phyloP scores from a whole-genome alignment of 2,113 vertebrate genomes.

The Phalacrocorax pelagicus region DNA sequence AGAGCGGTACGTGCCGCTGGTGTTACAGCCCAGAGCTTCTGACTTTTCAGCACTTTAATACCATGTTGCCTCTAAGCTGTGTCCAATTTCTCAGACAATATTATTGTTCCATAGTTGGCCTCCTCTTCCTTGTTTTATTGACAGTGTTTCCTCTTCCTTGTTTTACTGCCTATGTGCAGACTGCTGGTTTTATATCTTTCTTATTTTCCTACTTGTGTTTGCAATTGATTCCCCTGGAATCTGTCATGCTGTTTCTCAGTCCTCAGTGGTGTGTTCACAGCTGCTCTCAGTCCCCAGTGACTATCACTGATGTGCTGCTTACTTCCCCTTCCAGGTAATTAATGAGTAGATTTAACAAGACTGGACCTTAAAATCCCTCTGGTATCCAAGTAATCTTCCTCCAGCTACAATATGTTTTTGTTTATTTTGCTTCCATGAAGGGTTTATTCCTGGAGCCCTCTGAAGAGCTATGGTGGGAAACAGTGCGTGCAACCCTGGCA shows the following conservation, averaged over 20 bases:
- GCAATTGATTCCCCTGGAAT: not conserved
- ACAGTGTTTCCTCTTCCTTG: not conserved
- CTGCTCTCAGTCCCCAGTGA: not conserved
- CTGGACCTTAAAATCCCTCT: constrained; percentile 28
- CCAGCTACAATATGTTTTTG: constrained; percentile 4
- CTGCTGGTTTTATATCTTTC: not conserved
- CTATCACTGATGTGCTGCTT: not conserved
- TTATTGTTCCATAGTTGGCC: not conserved
- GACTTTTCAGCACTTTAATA: not conserved
- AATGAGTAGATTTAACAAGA: constrained; percentile 56
- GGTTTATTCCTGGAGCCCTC: not conserved
- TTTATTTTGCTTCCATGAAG: constrained; percentile 12
- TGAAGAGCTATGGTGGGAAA: not conserved
- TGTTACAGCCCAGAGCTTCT: not conserved
- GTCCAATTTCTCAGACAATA: not conserved
- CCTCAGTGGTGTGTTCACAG: not conserved
- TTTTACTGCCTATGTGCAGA: not conserved
- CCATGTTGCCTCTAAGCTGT: not conserved
- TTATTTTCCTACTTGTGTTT: not conserved
- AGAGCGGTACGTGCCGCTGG: rapidly evolving
- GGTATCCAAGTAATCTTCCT: constrained; percentile 19
- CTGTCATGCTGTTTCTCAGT: not conserved
- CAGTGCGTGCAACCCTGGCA: not conserved
- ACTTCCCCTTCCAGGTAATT: constrained; percentile 56
- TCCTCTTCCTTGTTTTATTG: not conserved